Evolutionary conservation across 2,888 invertebrate genomes (phyloP).

Genomic region (Siphlonurus alternatus): DNA sequence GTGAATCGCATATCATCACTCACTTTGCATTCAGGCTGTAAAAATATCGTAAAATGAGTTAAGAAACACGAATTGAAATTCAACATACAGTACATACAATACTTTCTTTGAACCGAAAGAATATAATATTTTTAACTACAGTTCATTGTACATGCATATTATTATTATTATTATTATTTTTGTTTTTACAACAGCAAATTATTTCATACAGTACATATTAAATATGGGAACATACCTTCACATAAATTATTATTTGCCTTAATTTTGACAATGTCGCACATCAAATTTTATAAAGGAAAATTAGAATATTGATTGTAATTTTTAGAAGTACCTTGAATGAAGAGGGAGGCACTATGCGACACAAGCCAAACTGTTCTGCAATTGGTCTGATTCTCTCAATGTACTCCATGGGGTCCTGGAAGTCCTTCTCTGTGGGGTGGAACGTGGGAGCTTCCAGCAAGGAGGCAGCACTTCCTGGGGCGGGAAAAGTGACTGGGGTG

Average conservation of each 20-base stretch:
- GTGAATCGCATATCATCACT: constrained; percentile 74
- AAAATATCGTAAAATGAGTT: constrained; percentile 12
- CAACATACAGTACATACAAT: constrained; percentile 10
- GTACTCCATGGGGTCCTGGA: constrained; percentile 70
- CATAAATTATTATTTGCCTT: too few relatives aligned
- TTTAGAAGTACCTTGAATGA: constrained; percentile 52
- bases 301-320: too few relatives aligned
- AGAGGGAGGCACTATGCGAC: constrained; percentile 68
- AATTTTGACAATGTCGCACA: too few relatives aligned
- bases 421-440: constrained; percentile 65
- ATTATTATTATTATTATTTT: too few relatives aligned
- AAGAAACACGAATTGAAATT: neutral
- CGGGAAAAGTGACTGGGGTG: constrained; percentile 11
- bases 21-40: constrained; percentile 58
- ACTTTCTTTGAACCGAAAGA: neutral
- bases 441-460: constrained; percentile 62
- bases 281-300: too few relatives aligned
- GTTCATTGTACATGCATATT: too few relatives aligned
- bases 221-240: too few relatives aligned
- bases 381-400: constrained; percentile 59
- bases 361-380: constrained; percentile 70
- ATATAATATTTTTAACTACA: constrained; percentile 1
- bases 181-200: too few relatives aligned
- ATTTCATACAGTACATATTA: too few relatives aligned
- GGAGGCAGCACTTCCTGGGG: constrained; percentile 26